Evolutionary conservation across 1,140 invertebrate genomes (phyloP).

Genomic region (Eueides isabella): DNA sequence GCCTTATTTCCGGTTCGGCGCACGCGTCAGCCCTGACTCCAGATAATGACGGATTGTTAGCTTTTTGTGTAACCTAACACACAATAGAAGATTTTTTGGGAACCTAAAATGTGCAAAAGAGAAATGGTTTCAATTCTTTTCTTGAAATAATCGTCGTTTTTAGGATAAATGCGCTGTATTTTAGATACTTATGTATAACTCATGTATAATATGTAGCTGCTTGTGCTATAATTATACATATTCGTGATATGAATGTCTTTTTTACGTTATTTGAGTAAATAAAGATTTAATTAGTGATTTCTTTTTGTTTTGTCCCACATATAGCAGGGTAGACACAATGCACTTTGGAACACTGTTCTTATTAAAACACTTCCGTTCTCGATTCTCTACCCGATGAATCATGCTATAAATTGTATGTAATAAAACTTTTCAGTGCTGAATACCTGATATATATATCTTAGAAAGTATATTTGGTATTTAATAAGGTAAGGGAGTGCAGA

Average conservation of each 20-base stretch:
- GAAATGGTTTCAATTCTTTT: slow-evolving; percentile 9
- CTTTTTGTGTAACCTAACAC: slow-evolving; percentile 32
- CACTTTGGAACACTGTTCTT: too few species aligned
- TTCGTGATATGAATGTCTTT: not conserved
- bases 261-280: not conserved
- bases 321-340: too few species aligned
- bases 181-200: not conserved
- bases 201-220: not conserved
- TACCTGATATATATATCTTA: too few species aligned
- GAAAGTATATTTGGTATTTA: too few species aligned
- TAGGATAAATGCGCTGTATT: not conserved
- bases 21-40: slow-evolving; percentile 50
- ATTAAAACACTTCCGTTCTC: too few species aligned
- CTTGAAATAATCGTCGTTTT: slow-evolving; percentile 2
- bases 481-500: too few species aligned
- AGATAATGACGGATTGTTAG: slow-evolving; percentile 49
- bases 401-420: too few species aligned
- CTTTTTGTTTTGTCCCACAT: too few species aligned
- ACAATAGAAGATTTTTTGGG: slow-evolving; percentile 25
- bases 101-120: slow-evolving; percentile 13
- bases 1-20: slow-evolving; percentile 68
- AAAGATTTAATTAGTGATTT: too few species aligned
- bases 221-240: not conserved
- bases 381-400: too few species aligned
- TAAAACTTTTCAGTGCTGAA: too few species aligned